Percentiles rank a stretch among this genome's conserved stretches.
Conservation (phyloP, 2,113 vertebrate species). For the Monarcha castaneiventris region DNA sequence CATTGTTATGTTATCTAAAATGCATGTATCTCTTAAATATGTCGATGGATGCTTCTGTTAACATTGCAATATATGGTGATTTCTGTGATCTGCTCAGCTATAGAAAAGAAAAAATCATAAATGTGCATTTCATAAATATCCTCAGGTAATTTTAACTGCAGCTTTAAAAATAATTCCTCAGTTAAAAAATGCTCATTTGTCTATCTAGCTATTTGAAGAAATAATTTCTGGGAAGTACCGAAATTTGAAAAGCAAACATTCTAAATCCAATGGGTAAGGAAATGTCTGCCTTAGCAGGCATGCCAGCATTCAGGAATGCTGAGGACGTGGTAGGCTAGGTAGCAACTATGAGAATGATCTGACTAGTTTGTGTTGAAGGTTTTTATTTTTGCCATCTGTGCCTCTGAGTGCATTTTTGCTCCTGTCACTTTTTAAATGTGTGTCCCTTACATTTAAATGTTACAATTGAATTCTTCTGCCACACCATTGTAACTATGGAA, state of each 20-base stretch:
- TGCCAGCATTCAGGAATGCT: not conserved
- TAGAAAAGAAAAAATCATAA: not conserved
- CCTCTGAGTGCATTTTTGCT: not conserved
- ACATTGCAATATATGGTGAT: not conserved
- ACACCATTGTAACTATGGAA: not conserved
- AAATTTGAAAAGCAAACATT: not conserved
- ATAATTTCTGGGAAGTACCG: not conserved
- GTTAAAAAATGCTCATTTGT: not conserved
- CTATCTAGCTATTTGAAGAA: not conserved
- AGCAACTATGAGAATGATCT: not conserved
- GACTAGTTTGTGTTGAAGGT: not conserved
- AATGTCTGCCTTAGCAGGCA: not conserved
- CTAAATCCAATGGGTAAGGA: not conserved
- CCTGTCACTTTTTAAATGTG: not conserved
- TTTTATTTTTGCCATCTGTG: not conserved
- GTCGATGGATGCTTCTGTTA: not conserved
- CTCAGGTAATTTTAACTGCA: not conserved
- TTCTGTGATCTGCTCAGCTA: not conserved
- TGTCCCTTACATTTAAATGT: not conserved
- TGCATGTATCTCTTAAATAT: not conserved
- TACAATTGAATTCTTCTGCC: not conserved
- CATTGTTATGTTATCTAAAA: not conserved
- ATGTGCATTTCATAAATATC: not conserved
- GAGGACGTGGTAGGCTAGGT: not conserved
- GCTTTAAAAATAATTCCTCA: conserved; percentile 2